phyloP scores from a whole-genome alignment of 2,888 invertebrate genomes.

The Pelosia muscerda region DNA sequence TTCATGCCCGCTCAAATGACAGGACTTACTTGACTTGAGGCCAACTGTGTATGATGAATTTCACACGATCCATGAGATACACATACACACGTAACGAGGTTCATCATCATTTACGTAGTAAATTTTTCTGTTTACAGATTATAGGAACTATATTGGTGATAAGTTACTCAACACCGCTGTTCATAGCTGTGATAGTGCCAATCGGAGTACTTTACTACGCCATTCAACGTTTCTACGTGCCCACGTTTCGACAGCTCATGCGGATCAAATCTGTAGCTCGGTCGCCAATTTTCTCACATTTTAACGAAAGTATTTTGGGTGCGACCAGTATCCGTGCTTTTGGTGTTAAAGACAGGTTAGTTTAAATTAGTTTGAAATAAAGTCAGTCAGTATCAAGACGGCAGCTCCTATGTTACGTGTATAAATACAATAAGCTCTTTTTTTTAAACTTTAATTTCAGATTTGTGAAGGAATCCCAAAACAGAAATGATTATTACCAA shows the following conservation, averaged over 20 bases:
- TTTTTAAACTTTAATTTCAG: slow-evolving; percentile 65
- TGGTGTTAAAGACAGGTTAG: slow-evolving; percentile 88
- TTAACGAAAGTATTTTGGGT: slow-evolving; percentile 97
- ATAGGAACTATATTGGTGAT: slow-evolving; percentile 95
- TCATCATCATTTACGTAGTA: background rate
- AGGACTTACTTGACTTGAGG: no score
- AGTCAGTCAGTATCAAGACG: no score
- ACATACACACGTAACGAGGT: background rate
- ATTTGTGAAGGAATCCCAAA: slow-evolving; percentile 96
- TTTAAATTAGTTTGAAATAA: no score
- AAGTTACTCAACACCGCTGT: slow-evolving; percentile 94
- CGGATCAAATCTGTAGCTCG: slow-evolving; percentile 96
- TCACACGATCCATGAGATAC: no score
- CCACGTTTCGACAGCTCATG: slow-evolving; percentile 97
- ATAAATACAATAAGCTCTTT: no score
- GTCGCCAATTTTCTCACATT: slow-evolving; percentile 98
- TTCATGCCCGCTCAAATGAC: no score
- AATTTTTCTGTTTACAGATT: slow-evolving; percentile 86
- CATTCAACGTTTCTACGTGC: slow-evolving; percentile 97
- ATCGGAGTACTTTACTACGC: slow-evolving; percentile 94
- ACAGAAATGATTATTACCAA: slow-evolving; percentile 96
- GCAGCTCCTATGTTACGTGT: no score
- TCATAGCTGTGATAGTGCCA: slow-evolving; percentile 92
- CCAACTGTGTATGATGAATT: no score
- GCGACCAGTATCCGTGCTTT: slow-evolving; percentile 95